Evolutionary conservation across 2,888 invertebrate genomes (phyloP).

Genomic region (Teleogryllus oceanicus): DNA sequence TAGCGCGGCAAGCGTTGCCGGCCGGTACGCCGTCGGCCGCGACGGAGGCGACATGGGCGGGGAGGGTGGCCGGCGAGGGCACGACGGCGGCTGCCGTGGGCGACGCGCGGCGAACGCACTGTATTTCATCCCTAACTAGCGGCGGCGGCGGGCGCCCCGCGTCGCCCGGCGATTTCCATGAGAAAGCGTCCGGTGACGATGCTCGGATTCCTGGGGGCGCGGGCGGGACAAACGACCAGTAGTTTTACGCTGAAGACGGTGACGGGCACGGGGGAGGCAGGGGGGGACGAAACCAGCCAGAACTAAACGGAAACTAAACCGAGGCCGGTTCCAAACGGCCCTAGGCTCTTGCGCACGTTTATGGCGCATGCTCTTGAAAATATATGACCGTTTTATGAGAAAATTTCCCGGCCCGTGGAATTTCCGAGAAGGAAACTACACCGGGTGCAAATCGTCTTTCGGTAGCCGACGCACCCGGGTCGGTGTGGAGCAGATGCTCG

Average conservation of each 20-base stretch:
- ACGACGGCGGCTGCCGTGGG: neutral
- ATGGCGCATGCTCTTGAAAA: neutral
- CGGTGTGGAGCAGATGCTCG: too few species aligned
- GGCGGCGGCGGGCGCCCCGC: neutral
- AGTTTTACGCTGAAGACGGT: neutral
- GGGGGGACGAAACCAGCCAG: neutral
- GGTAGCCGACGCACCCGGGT: too few species aligned
- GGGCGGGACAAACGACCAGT: neutral
- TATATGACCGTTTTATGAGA: neutral
- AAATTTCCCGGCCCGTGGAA: neutral
- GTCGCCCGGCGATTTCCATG: neutral
- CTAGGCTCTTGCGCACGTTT: neutral
- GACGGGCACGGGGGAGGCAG: neutral
- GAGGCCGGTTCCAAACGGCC: neutral
- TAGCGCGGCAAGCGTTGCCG: too few species aligned
- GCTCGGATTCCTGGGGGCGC: neutral
- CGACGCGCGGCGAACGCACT: neutral
- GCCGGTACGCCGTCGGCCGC: too few species aligned
- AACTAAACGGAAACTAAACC: constrained; percentile 10
- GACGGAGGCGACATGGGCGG: too few species aligned
- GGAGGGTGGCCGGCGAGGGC: neutral
- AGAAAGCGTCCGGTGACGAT: neutral
- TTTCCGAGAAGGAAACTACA: too few species aligned
- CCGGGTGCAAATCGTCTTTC: too few species aligned
- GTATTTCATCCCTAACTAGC: neutral